These are phyloP conservation scores for Rhabdophis nuchalis DNA, from an alignment of 2,797 vertebrate species.

Conservation along the genomic window DNA sequence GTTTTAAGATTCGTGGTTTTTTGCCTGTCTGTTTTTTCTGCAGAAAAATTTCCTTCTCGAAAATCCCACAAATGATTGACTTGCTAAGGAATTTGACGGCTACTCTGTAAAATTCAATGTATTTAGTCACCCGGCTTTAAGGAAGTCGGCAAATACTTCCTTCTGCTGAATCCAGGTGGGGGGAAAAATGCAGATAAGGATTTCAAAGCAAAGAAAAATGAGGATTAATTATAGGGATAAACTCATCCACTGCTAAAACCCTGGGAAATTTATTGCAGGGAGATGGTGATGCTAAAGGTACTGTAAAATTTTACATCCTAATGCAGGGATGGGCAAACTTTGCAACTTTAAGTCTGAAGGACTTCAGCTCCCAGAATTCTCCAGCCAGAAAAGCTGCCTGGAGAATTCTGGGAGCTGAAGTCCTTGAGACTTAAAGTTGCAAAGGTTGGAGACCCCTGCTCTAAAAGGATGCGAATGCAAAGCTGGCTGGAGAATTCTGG, in stretches of 20 bases:
- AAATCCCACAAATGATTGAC: not conserved
- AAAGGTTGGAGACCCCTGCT: too few relatives aligned
- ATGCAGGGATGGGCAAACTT: too few relatives aligned
- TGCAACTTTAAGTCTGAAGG: too few relatives aligned
- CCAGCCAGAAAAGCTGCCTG: too few relatives aligned
- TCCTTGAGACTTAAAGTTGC: too few relatives aligned
- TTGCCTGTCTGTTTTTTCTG: not conserved
- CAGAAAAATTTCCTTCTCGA: not conserved
- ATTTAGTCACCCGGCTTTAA: not conserved
- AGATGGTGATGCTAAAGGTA: not conserved
- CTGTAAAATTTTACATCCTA: not conserved
- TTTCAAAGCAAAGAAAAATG: not conserved
- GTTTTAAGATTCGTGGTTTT: not conserved
- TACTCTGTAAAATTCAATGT: not conserved
- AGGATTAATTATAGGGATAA: not conserved
- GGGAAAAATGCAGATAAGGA: not conserved
- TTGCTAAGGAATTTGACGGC: not conserved
- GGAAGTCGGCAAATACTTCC: accelerated
- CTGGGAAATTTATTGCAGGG: not conserved
- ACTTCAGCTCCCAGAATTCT: too few relatives aligned
- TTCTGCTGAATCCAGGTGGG: not conserved
- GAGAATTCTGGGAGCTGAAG: too few relatives aligned
- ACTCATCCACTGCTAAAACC: not conserved
- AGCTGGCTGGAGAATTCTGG: too few relatives aligned
- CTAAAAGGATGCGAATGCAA: too few relatives aligned